Conservation (phyloP, 92 coral and sea anemone species). For the Porites evermanni region DNA sequence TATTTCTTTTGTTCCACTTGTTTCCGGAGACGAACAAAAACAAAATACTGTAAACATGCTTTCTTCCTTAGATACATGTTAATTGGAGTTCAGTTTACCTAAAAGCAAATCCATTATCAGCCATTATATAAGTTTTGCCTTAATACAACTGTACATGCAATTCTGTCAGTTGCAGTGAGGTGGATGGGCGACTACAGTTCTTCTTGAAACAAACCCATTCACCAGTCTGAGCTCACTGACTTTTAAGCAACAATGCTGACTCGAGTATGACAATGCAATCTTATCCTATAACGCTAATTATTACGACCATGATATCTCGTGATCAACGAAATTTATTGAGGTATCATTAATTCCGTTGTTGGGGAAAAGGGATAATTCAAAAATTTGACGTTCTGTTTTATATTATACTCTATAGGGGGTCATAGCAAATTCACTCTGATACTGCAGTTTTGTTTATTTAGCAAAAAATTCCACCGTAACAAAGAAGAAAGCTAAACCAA, state of each 20-base stretch:
- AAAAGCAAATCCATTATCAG: background rate
- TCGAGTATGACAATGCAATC: no score
- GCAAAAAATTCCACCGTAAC: no score
- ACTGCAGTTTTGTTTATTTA: background rate
- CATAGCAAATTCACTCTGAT: background rate
- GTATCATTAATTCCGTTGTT: background rate
- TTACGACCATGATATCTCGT: background rate
- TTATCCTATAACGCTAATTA: background rate
- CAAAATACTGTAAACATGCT: background rate
- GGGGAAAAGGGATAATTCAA: background rate
- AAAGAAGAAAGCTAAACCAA: no score
- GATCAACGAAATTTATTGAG: background rate
- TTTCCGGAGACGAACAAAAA: conserved; percentile 19
- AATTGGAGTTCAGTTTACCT: no score
- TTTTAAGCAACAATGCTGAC: no score
- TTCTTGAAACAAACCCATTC: no score
- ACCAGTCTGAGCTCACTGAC: no score
- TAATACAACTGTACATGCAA: no score
- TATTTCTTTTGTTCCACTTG: conserved; percentile 11
- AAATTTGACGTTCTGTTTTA: background rate
- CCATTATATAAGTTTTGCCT: no score
- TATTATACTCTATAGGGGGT: no score
- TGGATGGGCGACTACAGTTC: no score
- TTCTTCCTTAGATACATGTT: background rate
- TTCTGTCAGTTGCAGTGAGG: no score